Conservation (phyloP, 2,113 vertebrate species). For the Mormyrus iriodes region DNA sequence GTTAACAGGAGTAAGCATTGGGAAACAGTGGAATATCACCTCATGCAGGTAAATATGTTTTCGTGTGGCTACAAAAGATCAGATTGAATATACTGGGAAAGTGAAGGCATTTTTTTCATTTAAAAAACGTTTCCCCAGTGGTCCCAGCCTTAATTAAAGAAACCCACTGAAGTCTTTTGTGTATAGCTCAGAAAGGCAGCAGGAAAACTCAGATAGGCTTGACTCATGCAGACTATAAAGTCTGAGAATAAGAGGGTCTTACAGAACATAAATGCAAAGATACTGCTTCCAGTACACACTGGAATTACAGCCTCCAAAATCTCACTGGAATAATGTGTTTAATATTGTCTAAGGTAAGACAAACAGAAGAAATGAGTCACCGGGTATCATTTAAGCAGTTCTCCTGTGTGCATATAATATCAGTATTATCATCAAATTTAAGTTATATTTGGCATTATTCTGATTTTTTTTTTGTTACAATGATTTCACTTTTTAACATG, state of each 20-base stretch:
- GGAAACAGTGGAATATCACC: neutral
- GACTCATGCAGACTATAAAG: slow-evolving; percentile 21
- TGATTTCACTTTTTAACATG: neutral
- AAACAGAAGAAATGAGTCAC: slow-evolving; percentile 16
- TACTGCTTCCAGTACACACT: slow-evolving; percentile 10
- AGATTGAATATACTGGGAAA: slow-evolving; percentile 21
- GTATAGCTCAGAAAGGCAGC: slow-evolving; percentile 17
- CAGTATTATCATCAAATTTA: neutral
- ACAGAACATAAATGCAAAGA: slow-evolving; percentile 29
- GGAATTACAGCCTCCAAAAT: neutral
- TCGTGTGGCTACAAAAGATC: neutral
- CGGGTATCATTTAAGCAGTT: neutral
- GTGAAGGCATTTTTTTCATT: slow-evolving; percentile 23
- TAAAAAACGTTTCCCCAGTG: slow-evolving; percentile 6
- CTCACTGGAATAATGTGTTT: neutral
- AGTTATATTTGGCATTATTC: neutral
- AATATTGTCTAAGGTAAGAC: slow-evolving; percentile 11
- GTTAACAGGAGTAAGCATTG: neutral
- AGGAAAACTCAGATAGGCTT: slow-evolving; percentile 26
- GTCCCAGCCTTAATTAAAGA: slow-evolving; percentile 46
- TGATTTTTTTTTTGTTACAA: neutral
- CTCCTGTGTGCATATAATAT: neutral
- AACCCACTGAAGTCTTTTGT: slow-evolving; percentile 14
- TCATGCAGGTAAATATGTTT: neutral
- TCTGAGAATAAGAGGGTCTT: slow-evolving; percentile 7